Conservation (phyloP, 2,113 vertebrate genomes). For the Monopterus albus region DNA sequence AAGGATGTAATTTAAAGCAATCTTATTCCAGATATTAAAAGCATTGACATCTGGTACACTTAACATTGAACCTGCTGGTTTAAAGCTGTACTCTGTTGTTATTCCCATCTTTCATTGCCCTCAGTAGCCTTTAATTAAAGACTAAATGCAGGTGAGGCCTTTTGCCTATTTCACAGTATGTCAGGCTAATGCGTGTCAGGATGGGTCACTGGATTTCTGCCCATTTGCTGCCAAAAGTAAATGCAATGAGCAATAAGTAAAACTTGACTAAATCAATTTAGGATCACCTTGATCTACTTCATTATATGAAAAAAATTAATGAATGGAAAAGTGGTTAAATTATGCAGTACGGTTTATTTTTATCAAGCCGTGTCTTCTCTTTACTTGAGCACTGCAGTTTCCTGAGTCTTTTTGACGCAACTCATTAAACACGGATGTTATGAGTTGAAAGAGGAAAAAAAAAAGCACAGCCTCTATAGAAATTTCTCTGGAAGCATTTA, state of each 20-base stretch:
- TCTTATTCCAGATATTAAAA: constrained; percentile 56
- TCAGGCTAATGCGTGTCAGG: constrained; percentile 54
- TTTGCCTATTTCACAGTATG: constrained; percentile 26
- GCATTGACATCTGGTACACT: constrained; percentile 43
- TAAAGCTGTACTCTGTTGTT: constrained; percentile 23
- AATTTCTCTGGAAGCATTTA: constrained; percentile 33
- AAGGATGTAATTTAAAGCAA: constrained; percentile 47
- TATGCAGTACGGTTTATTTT: background rate
- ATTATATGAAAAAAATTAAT: constrained; percentile 53
- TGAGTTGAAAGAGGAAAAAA: constrained; percentile 41
- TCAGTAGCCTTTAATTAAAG: constrained; percentile 68
- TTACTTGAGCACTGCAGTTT: constrained; percentile 5
- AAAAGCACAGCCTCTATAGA: background rate
- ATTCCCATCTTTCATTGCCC: constrained; percentile 31
- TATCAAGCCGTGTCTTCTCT: background rate
- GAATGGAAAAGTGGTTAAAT: constrained; percentile 5
- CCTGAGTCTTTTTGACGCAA: constrained; percentile 39
- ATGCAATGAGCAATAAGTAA: constrained; percentile 75
- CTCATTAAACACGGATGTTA: constrained; percentile 38
- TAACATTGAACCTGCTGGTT: constrained; percentile 26
- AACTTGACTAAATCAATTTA: constrained; percentile 66
- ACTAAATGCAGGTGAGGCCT: constrained; percentile 49
- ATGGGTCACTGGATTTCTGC: constrained; percentile 68
- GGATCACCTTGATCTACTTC: constrained; percentile 14
- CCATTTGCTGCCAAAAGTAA: constrained; percentile 63